These are phyloP conservation scores for Pseudois nayaur DNA, from an alignment of 2,113 vertebrate genomes.

Conservation along the genomic window DNA sequence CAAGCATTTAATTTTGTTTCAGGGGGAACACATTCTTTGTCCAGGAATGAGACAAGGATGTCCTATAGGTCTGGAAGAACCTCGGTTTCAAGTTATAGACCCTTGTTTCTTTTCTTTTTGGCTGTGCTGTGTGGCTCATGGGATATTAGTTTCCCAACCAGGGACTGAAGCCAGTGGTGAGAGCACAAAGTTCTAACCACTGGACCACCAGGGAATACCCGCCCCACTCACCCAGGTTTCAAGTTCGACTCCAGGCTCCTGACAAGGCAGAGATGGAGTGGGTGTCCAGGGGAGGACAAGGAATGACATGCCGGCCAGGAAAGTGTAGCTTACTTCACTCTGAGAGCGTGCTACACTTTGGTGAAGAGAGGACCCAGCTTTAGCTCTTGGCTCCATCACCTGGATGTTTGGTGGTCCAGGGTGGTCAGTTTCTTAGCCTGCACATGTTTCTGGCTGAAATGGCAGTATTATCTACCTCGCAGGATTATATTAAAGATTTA, in stretches of 20 bases:
- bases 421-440: slow-evolving; percentile 1
- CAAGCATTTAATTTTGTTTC: background rate
- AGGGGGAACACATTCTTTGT: background rate
- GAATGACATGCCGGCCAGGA: background rate
- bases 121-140: background rate
- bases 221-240: background rate
- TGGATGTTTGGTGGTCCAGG: background rate
- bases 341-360: background rate
- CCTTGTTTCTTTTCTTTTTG: background rate
- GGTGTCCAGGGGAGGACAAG: background rate
- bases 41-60: background rate
- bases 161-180: background rate
- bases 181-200: background rate
- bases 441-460: background rate
- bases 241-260: background rate
- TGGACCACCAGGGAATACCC: background rate
- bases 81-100: background rate
- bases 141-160: background rate
- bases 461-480: background rate
- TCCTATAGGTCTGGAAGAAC: background rate
- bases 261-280: background rate
- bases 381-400: background rate
- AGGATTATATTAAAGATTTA: background rate
- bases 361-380: background rate
- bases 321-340: background rate